phyloP scores from a whole-genome alignment of 2,797 vertebrate genomes.

The Myripristis jacobus region DNA sequence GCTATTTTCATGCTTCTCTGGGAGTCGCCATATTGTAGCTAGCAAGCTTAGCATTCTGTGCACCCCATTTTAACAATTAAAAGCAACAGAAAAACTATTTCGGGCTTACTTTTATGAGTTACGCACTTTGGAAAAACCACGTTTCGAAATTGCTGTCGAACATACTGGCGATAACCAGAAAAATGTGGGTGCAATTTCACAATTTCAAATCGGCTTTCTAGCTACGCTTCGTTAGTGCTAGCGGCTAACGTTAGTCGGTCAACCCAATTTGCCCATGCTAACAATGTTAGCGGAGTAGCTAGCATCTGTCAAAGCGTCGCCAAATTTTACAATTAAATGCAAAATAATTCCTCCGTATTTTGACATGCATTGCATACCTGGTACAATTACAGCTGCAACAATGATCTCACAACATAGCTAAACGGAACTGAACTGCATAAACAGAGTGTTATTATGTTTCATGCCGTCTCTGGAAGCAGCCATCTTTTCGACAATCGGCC shows the following conservation, averaged over 20 bases:
- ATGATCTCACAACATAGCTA: conserved; percentile 33
- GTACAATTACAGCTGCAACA: conserved; percentile 34
- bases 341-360: conserved; percentile 5
- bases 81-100: not conserved
- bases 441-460: conserved; percentile 80
- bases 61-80: conserved; percentile 35
- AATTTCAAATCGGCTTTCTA: conserved; percentile 22
- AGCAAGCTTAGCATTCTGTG: conserved; percentile 64
- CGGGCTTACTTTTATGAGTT: not conserved
- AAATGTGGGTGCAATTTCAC: not conserved
- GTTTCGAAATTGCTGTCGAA: accelerated
- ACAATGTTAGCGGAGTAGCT: conserved; percentile 64
- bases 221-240: conserved; percentile 56
- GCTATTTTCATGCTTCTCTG: conserved; percentile 85
- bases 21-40: conserved; percentile 87
- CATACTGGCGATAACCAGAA: not conserved
- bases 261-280: conserved; percentile 68
- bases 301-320: conserved; percentile 74
- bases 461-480: conserved; percentile 87
- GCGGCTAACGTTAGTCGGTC: conserved; percentile 66
- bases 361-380: conserved; percentile 62
- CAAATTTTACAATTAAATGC: conserved; percentile 71
- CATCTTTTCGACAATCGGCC: conserved; percentile 87
- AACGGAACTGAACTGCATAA: conserved; percentile 44
- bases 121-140: accelerated